Base-by-base conservation (phyloP, 2,797 vertebrate species). In the Podarcis lilfordi region DNA sequence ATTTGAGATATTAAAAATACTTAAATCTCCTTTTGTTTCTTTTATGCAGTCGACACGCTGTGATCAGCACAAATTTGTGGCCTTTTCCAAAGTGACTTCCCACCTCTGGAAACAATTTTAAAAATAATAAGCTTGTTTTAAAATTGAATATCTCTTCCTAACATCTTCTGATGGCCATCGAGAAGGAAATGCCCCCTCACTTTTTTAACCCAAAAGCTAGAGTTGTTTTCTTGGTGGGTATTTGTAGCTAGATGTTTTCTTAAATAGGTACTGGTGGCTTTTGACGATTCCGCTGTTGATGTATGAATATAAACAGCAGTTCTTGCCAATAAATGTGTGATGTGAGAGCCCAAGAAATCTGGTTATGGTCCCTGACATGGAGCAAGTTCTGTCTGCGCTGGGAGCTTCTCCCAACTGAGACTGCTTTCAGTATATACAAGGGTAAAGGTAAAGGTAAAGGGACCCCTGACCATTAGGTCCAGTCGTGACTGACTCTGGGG, bases 1-100 rank as follows among this genome's bases (percentile, higher is more conserved):
- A 72, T 86, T 59, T 80, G 68, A 59, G 77, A 80, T 72, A 86
- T 86, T 40, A 80, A 80, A 86, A 59, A 17, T 29, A 71, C 27
- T 86, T 72, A 23, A 59, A 86, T 72, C 37, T 40, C 85, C 40
- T 86, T 37, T 50, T 61, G 25, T 23, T 43, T 23, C 50, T 64
- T 64, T 40, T 19, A 64, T 77, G 32, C n/a, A 17, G 37, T 40
- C 45, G 72, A 23, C 80, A 29, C 10, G 66, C 85, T 72, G 77
- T 10, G 23, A 59, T 80, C 85, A 86, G 85, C 85, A 72, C 21
- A 29, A 5, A 37, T 79, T 66, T 32, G 15, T 27, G n/a, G 45
- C 43, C 68, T 6, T 72, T 15, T n/a, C 15, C 5, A 1, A 45
- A 66, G 43, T 25, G 27, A n/a, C 32, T 9, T 50, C 23, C 50